Percentiles rank a stretch among this genome's conserved stretches.
Evolutionary conservation across 2,113 vertebrate genomes (phyloP).

Genomic region (Lampris incognitus): DNA sequence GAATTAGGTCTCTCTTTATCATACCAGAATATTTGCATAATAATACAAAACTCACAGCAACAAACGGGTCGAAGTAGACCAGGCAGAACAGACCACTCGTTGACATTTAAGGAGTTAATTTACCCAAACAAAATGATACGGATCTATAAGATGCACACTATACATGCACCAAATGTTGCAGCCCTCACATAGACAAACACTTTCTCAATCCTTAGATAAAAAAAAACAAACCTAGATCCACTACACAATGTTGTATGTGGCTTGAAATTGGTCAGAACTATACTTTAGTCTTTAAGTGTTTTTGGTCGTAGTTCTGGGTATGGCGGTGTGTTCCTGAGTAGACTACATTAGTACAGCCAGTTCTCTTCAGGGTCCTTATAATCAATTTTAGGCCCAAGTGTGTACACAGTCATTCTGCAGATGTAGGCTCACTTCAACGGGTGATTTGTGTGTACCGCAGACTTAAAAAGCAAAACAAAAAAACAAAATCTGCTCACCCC

Average conservation of each 20-base stretch:
- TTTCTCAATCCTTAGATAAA: not conserved
- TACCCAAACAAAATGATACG: slow-evolving; percentile 12
- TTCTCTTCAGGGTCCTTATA: slow-evolving; percentile 14
- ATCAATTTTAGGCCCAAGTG: not conserved
- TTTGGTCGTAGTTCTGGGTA: slow-evolving; percentile 12
- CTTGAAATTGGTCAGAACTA: not conserved
- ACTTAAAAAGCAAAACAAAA: too few relatives aligned
- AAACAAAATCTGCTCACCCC: too few relatives aligned
- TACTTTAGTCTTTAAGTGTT: slow-evolving; percentile 13
- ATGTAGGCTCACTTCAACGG: not conserved
- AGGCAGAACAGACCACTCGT: not conserved
- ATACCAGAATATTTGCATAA: slow-evolving; percentile 58
- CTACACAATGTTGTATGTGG: not conserved
- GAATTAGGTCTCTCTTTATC: slow-evolving; percentile 34
- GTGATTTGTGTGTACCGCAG: not conserved
- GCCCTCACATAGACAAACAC: slow-evolving; percentile 36
- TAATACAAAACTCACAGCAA: slow-evolving; percentile 72
- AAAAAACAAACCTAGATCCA: slow-evolving; percentile 43
- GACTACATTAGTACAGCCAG: not conserved
- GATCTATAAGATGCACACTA: slow-evolving; percentile 7
- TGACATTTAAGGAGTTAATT: not conserved
- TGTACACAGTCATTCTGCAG: not conserved
- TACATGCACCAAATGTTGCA: slow-evolving; percentile 38
- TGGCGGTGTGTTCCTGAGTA: slow-evolving; percentile 43
- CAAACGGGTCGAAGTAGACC: slow-evolving; percentile 30